Conservation (phyloP, 2,797 vertebrate species). For the Lithobates pipiens region DNA sequence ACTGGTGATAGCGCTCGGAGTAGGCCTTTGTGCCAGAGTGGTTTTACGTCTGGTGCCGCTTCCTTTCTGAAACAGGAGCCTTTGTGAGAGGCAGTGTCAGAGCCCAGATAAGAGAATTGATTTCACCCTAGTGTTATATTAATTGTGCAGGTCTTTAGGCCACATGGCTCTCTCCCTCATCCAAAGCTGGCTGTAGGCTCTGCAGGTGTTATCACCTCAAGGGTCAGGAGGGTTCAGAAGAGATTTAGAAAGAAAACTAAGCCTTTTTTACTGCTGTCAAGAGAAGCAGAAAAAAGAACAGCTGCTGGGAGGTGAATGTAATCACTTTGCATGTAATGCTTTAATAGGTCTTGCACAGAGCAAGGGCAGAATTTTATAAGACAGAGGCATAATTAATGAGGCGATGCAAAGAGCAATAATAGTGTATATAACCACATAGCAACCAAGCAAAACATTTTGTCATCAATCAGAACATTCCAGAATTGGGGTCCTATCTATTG, state of each 20-base stretch:
- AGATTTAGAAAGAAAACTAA: constrained; percentile 10
- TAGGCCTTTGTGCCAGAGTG: not conserved
- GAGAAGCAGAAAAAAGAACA: not conserved
- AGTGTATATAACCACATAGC: no score
- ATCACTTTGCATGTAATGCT: constrained; percentile 13
- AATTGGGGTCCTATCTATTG: no score
- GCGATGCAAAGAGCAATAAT: no score
- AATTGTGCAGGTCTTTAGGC: constrained; percentile 36
- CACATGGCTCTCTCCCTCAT: constrained; percentile 28
- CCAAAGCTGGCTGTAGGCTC: constrained; percentile 33
- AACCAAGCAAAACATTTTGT: no score
- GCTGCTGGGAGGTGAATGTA: not conserved
- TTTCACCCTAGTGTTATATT: constrained; percentile 45
- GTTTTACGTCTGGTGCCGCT: not conserved
- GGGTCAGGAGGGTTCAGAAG: constrained; percentile 36
- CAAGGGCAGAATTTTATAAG: not conserved
- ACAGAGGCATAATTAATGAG: no score
- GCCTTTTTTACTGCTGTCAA: constrained; percentile 21
- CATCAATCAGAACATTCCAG: no score
- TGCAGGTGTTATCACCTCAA: constrained; percentile 52
- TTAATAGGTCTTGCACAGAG: not conserved
- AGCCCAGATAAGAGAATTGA: not conserved
- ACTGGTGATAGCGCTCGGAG: constrained; percentile 42
- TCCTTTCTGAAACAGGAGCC: constrained; percentile 10
- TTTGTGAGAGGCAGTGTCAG: constrained; percentile 16